A percentile compares a stretch with the other conserved stretches of the same genome.
Conservation (phyloP, 2,888 invertebrate species). For the Ormia ochracea region DNA sequence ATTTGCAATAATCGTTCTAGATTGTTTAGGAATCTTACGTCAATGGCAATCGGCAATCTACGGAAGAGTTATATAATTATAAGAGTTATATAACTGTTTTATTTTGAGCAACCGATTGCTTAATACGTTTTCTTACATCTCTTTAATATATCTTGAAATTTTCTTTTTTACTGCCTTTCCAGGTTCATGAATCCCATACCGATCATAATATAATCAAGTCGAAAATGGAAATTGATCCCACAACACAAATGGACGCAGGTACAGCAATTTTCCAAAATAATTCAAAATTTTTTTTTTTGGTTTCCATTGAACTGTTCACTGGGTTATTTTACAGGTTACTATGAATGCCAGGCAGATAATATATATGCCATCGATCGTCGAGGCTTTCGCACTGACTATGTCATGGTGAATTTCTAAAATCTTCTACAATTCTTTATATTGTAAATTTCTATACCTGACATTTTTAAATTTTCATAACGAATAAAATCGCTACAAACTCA, state of each 20-base stretch:
- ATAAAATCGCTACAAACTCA: slow-evolving; percentile 17
- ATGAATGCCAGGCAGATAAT: slow-evolving; percentile 95
- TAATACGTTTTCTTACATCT: too few species aligned
- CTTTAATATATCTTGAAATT: too few species aligned
- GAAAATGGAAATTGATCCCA: slow-evolving; percentile 95
- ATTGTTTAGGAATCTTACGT: too few species aligned
- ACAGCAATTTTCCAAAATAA: neutral
- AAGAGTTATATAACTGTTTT: too few species aligned
- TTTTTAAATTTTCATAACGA: neutral
- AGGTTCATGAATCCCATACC: slow-evolving; percentile 93
- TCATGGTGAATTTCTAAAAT: slow-evolving; percentile 76
- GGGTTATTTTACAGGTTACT: slow-evolving; percentile 77
- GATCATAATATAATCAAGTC: slow-evolving; percentile 90
- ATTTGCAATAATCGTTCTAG: too few species aligned
- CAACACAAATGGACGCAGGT: slow-evolving; percentile 96
- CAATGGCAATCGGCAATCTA: too few species aligned
- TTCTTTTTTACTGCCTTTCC: neutral
- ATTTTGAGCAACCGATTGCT: too few species aligned
- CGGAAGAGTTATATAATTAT: too few species aligned
- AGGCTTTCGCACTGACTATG: slow-evolving; percentile 92
- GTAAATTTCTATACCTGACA: neutral
- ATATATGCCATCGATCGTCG: slow-evolving; percentile 93
- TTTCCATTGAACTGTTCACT: neutral
- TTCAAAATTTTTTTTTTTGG: too few species aligned
- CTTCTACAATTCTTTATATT: neutral